Conservation (phyloP, 2,888 invertebrate species). For the Volucella inanis region DNA sequence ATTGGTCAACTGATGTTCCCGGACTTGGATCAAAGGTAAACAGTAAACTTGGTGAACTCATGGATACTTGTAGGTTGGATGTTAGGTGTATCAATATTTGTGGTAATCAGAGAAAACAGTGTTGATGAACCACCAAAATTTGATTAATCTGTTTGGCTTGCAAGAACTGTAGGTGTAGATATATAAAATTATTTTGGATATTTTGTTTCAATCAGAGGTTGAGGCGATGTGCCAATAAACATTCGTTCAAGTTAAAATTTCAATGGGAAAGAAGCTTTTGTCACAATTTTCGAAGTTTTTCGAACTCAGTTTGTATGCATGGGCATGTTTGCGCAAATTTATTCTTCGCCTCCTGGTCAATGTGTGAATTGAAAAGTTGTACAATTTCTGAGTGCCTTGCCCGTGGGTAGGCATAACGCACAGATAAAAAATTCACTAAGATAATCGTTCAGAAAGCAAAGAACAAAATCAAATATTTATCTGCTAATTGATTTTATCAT, state of each 20-base stretch:
- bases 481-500: slow-evolving; percentile 40
- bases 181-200: slow-evolving; percentile 8
- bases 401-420: background rate
- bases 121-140: slow-evolving; percentile 26
- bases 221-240: background rate
- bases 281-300: slow-evolving; percentile 10
- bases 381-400: slow-evolving; percentile 3
- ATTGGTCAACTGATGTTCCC: slow-evolving; percentile 41
- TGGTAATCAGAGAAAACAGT: slow-evolving; percentile 17
- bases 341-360: slow-evolving; percentile 33
- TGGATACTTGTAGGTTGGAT: too few species aligned
- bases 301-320: background rate
- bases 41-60: slow-evolving; percentile 39
- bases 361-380: slow-evolving; percentile 34
- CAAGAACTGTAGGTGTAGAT: slow-evolving; percentile 31
- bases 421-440: background rate
- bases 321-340: background rate
- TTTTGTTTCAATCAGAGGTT: slow-evolving; percentile 29
- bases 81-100: slow-evolving; percentile 55
- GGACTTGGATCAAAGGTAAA: slow-evolving; percentile 5
- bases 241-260: slow-evolving; percentile 2
- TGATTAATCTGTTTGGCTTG: slow-evolving; percentile 30
- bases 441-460: background rate
- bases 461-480: slow-evolving; percentile 38
- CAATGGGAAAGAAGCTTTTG: background rate